These are phyloP conservation scores for Apamea anceps DNA, from an alignment of 2,888 invertebrate species.

Conservation along the genomic window DNA sequence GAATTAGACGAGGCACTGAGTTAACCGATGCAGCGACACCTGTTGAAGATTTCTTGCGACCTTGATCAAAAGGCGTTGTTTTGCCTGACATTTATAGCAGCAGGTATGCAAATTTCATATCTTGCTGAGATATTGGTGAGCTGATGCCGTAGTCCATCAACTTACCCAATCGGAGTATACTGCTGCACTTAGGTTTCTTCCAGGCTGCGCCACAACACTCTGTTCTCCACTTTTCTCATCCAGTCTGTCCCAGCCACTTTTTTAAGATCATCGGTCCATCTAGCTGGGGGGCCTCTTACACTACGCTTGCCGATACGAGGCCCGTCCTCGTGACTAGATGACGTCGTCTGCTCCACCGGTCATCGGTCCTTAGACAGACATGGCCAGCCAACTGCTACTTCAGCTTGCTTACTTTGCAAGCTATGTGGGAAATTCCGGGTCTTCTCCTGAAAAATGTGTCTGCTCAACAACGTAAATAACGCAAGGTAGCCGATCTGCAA, in stretches of 20 bases:
- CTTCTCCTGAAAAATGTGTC: not conserved
- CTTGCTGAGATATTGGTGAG: not conserved
- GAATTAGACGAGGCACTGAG: conserved; percentile 8
- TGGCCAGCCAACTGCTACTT: no score
- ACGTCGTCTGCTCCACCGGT: not conserved
- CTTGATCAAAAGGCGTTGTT: not conserved
- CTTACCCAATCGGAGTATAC: not conserved
- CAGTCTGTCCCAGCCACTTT: not conserved
- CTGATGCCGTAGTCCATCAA: not conserved
- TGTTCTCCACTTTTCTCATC: not conserved
- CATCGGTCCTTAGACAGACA: no score
- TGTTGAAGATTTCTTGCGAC: not conserved
- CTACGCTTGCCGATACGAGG: not conserved
- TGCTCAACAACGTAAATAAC: not conserved
- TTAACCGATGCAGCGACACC: not conserved
- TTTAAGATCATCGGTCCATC: no score
- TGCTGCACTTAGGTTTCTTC: not conserved
- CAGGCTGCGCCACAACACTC: not conserved
- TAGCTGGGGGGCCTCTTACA: no score
- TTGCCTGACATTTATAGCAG: not conserved
- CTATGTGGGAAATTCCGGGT: not conserved
- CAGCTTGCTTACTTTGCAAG: not conserved
- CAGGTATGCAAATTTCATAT: not conserved
- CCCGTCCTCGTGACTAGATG: not conserved
- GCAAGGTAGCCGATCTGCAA: no score